Conservation (phyloP, 2,797 vertebrate genomes). For the Epinephelus malabaricus region DNA sequence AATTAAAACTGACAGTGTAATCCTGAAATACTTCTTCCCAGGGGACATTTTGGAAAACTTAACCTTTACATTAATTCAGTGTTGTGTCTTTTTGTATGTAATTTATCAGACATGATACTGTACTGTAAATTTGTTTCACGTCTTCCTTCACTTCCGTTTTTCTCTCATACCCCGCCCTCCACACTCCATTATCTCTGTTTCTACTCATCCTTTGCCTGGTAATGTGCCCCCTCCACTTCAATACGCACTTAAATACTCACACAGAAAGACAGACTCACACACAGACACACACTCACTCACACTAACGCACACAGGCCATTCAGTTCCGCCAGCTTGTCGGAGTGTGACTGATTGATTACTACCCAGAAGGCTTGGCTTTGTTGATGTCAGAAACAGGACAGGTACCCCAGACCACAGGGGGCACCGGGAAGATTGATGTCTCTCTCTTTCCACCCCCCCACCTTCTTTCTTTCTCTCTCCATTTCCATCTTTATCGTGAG, state of each 20-base stretch:
- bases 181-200: constrained; percentile 66
- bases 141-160: constrained; percentile 29
- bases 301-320: constrained; percentile 57
- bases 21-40: neutral
- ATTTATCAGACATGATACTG: neutral
- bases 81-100: neutral
- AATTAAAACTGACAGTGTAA: neutral
- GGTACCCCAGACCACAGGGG: constrained; percentile 79
- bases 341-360: constrained; percentile 85
- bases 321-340: constrained; percentile 79
- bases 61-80: neutral
- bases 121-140: constrained; percentile 14
- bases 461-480: constrained; percentile 21
- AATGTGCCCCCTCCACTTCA: constrained; percentile 59
- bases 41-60: neutral
- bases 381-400: constrained; percentile 83
- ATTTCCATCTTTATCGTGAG: constrained; percentile 46
- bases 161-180: constrained; percentile 16
- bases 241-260: constrained; percentile 39
- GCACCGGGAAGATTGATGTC: constrained; percentile 77
- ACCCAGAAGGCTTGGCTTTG: constrained; percentile 83
- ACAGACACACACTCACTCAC: constrained; percentile 6
- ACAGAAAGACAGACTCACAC: neutral
- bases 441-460: constrained; percentile 51
- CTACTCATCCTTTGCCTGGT: constrained; percentile 63